Conservation (phyloP, 1,140 invertebrate species). For the Dinoponera quadriceps region DNA sequence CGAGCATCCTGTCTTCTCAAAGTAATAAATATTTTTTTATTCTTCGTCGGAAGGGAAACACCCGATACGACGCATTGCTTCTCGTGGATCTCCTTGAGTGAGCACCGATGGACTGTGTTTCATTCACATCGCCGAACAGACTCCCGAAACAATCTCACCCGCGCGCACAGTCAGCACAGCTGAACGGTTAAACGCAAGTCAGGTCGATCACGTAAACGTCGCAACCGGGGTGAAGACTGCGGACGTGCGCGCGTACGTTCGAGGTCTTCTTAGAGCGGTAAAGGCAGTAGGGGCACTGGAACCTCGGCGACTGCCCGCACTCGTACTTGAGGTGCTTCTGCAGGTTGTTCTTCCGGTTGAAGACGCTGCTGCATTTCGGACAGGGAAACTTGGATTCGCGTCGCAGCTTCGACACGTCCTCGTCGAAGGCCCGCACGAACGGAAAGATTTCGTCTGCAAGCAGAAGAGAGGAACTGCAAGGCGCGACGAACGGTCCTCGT, state of each 20-base stretch:
- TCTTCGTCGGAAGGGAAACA: too few species aligned
- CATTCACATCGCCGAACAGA: too few species aligned
- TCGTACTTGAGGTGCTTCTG: constrained; percentile 85
- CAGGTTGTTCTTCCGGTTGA: constrained; percentile 85
- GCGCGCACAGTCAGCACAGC: too few species aligned
- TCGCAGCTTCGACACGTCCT: neutral
- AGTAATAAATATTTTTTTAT: too few species aligned
- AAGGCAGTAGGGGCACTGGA: constrained; percentile 86
- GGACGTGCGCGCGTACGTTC: constrained; percentile 82
- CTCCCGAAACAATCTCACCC: too few species aligned
- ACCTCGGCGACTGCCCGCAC: constrained; percentile 86
- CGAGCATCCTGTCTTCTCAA: too few species aligned
- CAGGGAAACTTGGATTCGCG: constrained; percentile 78
- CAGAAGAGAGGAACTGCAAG: constrained; percentile 64
- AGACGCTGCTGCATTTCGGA: constrained; percentile 84
- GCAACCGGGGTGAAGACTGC: constrained; percentile 67
- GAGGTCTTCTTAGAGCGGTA: constrained; percentile 83
- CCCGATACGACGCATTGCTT: too few species aligned
- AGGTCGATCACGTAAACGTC: constrained; percentile 66
- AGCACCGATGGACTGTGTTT: too few species aligned
- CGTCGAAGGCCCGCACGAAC: constrained; percentile 26
- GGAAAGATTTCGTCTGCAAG: constrained; percentile 71
- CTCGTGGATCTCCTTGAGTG: too few species aligned
- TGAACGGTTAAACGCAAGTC: neutral
- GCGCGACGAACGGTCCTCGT: neutral